Conservation (phyloP, 2,888 invertebrate species). For the Melitaea athalia region DNA sequence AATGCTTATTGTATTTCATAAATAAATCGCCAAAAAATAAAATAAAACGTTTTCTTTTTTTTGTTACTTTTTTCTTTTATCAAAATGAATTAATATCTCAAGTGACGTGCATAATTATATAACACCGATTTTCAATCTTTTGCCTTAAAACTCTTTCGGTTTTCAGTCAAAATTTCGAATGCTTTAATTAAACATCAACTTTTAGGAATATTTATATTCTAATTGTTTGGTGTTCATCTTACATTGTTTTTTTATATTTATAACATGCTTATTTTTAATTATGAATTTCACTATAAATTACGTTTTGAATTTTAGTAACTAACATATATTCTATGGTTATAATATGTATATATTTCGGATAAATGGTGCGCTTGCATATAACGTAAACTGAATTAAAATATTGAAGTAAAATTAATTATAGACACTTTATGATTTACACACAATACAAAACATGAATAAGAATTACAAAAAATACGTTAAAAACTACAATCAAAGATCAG, state of each 20-base stretch:
- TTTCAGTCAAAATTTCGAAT: constrained; percentile 29
- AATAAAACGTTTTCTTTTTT: neutral
- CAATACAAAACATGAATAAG: neutral
- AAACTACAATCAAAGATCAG: too few species aligned
- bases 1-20: neutral
- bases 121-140: constrained; percentile 14
- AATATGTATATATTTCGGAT: neutral
- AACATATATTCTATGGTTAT: constrained; percentile 7
- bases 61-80: neutral
- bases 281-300: neutral
- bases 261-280: constrained; percentile 12
- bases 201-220: constrained; percentile 20
- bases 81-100: constrained; percentile 13
- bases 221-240: constrained; percentile 30
- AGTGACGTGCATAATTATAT: constrained; percentile 5
- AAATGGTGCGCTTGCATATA: neutral
- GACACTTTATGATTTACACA: neutral
- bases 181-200: neutral
- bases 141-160: constrained; percentile 26
- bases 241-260: constrained; percentile 20
- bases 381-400: neutral
- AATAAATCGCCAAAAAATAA: neutral
- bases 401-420: neutral
- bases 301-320: neutral
- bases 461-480: too few species aligned